Evolutionary conservation across 2,113 vertebrate species (phyloP).

Genomic region (human (Homo sapiens)): GRCh38 chr20:13390501-13391000

Average conservation of each 20-base stretch:
- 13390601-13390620: neutral
- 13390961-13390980: neutral
- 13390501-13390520: neutral
- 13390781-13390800: neutral
- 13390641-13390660: neutral
- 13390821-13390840: neutral
- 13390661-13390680: neutral
- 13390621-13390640: neutral
- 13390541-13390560: neutral
- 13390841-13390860: neutral
- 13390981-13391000: neutral
- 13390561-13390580: neutral
- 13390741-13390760: neutral
- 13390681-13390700: neutral
- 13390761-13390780: neutral
- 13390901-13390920: conserved; percentile 23
- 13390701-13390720: neutral
- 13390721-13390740: neutral
- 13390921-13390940: neutral
- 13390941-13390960: neutral
- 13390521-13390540: neutral
- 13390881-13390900: neutral
- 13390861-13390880: neutral
- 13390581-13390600: neutral
- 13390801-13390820: neutral